Conservation (phyloP, 2,888 invertebrate species). For the Marronus borbonicus region DNA sequence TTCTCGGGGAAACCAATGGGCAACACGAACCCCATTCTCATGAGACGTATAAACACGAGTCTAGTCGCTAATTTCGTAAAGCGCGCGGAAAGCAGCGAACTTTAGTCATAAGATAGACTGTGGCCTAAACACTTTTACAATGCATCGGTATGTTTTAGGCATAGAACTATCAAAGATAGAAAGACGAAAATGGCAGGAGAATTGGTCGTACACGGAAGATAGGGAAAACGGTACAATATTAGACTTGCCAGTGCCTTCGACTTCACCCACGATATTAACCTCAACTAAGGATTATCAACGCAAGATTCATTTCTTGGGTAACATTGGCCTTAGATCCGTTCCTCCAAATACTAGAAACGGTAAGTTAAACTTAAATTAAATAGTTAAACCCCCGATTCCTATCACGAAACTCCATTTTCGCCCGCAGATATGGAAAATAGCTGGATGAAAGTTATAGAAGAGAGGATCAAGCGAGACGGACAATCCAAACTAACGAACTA, state of each 20-base stretch:
- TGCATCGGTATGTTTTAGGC: slow-evolving; percentile 63
- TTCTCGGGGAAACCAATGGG: too few species aligned
- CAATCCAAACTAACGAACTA: slow-evolving; percentile 71
- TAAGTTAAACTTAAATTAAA: slow-evolving; percentile 62
- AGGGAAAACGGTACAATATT: slow-evolving; percentile 63
- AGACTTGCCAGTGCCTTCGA: slow-evolving; percentile 72
- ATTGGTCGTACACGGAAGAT: slow-evolving; percentile 65
- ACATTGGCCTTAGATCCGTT: slow-evolving; percentile 74
- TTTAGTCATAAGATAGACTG: too few species aligned
- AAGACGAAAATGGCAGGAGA: slow-evolving; percentile 70
- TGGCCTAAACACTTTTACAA: too few species aligned
- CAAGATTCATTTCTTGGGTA: slow-evolving; percentile 76
- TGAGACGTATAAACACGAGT: too few species aligned
- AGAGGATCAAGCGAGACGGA: slow-evolving; percentile 75
- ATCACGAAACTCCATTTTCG: slow-evolving; percentile 32
- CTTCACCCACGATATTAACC: slow-evolving; percentile 71
- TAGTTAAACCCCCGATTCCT: neutral
- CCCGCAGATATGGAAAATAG: slow-evolving; percentile 72
- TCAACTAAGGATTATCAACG: slow-evolving; percentile 71
- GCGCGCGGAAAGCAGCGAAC: too few species aligned
- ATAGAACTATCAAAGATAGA: slow-evolving; percentile 77
- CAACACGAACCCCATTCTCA: too few species aligned
- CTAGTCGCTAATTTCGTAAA: too few species aligned
- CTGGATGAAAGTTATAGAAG: slow-evolving; percentile 78
- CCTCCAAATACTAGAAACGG: slow-evolving; percentile 75